phyloP scores from a whole-genome alignment of 2,888 invertebrate species.

The Eudemis profundana region DNA sequence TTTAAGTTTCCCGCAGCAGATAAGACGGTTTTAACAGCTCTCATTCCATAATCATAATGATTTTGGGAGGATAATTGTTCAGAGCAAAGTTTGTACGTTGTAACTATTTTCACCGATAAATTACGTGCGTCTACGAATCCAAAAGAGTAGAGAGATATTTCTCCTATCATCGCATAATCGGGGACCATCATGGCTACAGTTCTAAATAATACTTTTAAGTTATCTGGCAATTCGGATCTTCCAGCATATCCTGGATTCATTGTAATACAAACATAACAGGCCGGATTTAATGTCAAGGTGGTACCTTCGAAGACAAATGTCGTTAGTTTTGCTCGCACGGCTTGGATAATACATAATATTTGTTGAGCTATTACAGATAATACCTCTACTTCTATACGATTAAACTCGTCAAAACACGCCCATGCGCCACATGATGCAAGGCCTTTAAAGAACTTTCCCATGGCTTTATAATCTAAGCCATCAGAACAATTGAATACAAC shows the following conservation, averaged over 20 bases:
- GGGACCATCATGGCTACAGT: conserved; percentile 98
- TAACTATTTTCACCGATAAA: conserved; percentile 93
- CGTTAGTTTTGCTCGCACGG: conserved; percentile 87
- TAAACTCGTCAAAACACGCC: conserved; percentile 96
- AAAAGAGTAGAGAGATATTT: conserved; percentile 93
- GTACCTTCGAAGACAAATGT: conserved; percentile 92
- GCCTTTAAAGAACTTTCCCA: conserved; percentile 95
- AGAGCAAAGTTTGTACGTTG: conserved; percentile 92
- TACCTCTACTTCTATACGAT: conserved; percentile 93
- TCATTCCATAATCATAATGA: conserved; percentile 96
- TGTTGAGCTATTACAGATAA: conserved; percentile 95
- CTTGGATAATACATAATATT: conserved; percentile 92
- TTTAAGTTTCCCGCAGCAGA: conserved; percentile 94
- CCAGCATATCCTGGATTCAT: conserved; percentile 94
- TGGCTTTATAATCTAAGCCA: conserved; percentile 93
- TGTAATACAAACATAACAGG: conserved; percentile 92
- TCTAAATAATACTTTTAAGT: conserved; percentile 92
- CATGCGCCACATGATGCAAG: conserved; percentile 93
- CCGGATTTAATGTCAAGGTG: conserved; percentile 88
- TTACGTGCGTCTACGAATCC: conserved; percentile 91
- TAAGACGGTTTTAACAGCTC: conserved; percentile 94
- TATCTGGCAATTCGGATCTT: conserved; percentile 93
- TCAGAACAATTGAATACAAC: conserved; percentile 95
- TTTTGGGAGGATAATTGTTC: conserved; percentile 94
- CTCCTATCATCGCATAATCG: conserved; percentile 95